Base-by-base conservation (phyloP, 2,113 vertebrate genomes). In the Microcebus murinus region DNA sequence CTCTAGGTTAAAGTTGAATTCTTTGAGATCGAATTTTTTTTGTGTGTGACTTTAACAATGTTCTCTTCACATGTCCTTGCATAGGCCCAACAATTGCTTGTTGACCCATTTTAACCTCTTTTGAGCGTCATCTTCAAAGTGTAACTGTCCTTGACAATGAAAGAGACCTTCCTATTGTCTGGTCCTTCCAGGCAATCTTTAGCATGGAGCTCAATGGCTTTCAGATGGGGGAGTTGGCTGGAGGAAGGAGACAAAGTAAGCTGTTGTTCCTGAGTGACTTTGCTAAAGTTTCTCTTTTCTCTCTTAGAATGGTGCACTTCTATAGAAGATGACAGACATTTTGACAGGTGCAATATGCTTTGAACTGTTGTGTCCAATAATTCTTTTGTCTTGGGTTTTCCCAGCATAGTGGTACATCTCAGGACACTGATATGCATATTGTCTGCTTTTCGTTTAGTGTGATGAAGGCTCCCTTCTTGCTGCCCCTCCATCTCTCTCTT, bases 311-410 rank as follows among this genome's bases (percentile, higher is more conserved):
- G 97, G 98, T 98, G 98, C 98, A 98, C 97, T 98, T 99, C 98
- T 97, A 98, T 99, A 98, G 98, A 98, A 98, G 99, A 98, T 99
- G 99, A 99, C 98, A 98, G 99, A 99, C 98, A 73, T 98, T 98
- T 99, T 99, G 99, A 99, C 99, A 99, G 99, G 99, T 99, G 99
- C 99, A 99, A 99, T 99, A 99, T 99, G 99, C 99, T 99, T 99
- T 99, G 99, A 99, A 99, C 99, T 99, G 99, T 99, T 99, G 98
- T 99, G 99, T 99, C 99, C 98, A 98, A 99, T 99, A 98, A 99
- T 98, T 98, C 99, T 98, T 99, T 99, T 99, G 99, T 99, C 98
- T 98, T 99, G 98, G 91, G 95, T 98, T 98, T 99, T 98, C 98
- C 98, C 98, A 98, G 99, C 97, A 98, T 98, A 99, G 98, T 98